These are phyloP conservation scores for Sisor rabdophorus DNA, from an alignment of 2,113 vertebrate species.

Conservation along the genomic window DNA sequence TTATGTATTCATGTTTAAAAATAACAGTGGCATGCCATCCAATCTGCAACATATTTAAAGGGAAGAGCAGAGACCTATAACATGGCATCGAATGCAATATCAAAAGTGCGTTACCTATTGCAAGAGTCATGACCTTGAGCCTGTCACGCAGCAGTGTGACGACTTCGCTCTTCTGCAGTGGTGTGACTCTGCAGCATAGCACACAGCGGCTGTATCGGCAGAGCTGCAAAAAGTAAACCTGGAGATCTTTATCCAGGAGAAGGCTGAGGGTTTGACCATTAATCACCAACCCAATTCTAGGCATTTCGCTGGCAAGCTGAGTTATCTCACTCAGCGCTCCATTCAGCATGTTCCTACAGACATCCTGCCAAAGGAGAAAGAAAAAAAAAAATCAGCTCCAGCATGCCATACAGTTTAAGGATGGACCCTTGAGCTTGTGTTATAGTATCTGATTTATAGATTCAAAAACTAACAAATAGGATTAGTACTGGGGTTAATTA, in stretches of 20 bases:
- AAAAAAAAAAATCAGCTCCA: slow-evolving; percentile 10
- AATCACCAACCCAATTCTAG: slow-evolving; percentile 77
- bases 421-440: background rate
- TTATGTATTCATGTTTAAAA: background rate
- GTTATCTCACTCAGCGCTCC: slow-evolving; percentile 80
- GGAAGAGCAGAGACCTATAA: background rate
- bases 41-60: background rate
- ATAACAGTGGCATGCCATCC: background rate
- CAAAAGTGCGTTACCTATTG: slow-evolving; percentile 69
- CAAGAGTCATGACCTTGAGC: slow-evolving; percentile 81
- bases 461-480: background rate
- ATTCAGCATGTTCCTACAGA: slow-evolving; percentile 79
- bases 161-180: slow-evolving; percentile 84
- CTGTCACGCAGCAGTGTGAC: slow-evolving; percentile 78
- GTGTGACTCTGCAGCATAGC: slow-evolving; percentile 85
- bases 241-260: slow-evolving; percentile 75
- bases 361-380: slow-evolving; percentile 65
- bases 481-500: background rate
- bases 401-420: background rate
- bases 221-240: slow-evolving; percentile 77
- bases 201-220: slow-evolving; percentile 73
- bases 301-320: slow-evolving; percentile 48
- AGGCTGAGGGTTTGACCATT: slow-evolving; percentile 75
- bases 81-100: background rate
- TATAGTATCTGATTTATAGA: background rate